Conservation (phyloP, 2,797 vertebrate genomes). For the Melopsittacus undulatus region DNA sequence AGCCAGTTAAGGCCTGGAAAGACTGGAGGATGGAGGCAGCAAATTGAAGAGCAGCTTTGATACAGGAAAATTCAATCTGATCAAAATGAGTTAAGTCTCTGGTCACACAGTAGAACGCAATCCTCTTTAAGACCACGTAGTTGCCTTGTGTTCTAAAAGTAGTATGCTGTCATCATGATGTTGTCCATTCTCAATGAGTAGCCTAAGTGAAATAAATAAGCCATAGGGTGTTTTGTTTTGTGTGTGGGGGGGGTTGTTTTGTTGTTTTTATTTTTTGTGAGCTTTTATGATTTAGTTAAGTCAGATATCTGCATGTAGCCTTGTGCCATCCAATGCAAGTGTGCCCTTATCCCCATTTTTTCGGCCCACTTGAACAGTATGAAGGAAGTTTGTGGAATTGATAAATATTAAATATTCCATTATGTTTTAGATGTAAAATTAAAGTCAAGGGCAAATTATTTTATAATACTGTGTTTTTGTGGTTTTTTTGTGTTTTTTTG, state of each 20-base stretch:
- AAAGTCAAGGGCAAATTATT: neutral
- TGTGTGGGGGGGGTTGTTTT: neutral
- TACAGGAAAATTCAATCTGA: neutral
- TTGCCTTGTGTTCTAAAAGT: fast-evolving
- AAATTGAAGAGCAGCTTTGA: neutral
- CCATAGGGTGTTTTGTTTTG: fast-evolving
- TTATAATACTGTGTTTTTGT: neutral
- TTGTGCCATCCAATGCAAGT: neutral
- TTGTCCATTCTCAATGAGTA: neutral
- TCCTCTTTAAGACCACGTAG: neutral
- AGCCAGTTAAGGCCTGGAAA: neutral
- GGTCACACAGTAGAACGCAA: neutral
- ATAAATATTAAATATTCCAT: constrained; percentile 8
- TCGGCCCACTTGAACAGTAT: neutral
- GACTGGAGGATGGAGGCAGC: neutral
- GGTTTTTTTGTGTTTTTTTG: too few species aligned
- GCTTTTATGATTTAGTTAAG: neutral
- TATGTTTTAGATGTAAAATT: neutral
- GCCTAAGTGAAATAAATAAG: neutral
- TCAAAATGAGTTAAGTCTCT: neutral
- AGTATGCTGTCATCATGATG: neutral
- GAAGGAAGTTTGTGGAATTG: neutral
- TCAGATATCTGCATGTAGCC: neutral
- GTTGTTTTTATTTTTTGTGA: neutral
- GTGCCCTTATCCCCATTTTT: neutral